A percentile compares a stretch with the other conserved stretches of the same genome.
Conservation (phyloP, 2,888 invertebrate species). For the Dynastes grantii region DNA sequence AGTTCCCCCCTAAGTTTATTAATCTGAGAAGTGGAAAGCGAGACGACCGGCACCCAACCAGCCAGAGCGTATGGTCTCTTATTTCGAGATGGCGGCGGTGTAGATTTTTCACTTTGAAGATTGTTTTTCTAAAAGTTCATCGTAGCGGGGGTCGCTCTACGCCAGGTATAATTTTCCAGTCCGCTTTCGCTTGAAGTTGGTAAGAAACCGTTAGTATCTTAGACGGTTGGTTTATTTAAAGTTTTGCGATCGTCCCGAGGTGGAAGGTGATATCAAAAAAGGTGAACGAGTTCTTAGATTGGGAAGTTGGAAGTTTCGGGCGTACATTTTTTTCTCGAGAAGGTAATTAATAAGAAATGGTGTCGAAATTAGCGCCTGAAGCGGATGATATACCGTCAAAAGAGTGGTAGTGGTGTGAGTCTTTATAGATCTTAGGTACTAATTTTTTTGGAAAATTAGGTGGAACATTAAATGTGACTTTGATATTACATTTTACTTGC, state of each 20-base stretch:
- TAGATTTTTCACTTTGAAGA: conserved; percentile 54
- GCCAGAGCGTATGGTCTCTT: not conserved
- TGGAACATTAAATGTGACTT: too few relatives aligned
- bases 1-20: conserved; percentile 63
- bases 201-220: not conserved
- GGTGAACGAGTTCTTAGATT: not conserved
- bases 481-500: too few relatives aligned
- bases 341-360: not conserved
- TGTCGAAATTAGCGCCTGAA: not conserved
- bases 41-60: conserved; percentile 19
- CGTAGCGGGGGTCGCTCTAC: conserved; percentile 52
- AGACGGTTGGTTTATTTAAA: conserved; percentile 1
- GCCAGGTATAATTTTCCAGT: conserved; percentile 3
- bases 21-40: conserved; percentile 58
- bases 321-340: not conserved
- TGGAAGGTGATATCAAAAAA: not conserved
- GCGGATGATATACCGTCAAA: not conserved
- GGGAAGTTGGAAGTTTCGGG: not conserved
- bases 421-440: too few relatives aligned
- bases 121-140: conserved; percentile 60
- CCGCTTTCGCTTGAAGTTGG: not conserved
- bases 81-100: conserved; percentile 22
- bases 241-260: not conserved
- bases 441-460: not conserved
- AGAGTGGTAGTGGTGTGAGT: not conserved